These are phyloP conservation scores for Microctenopoma stevenorrisi DNA, from an alignment of 2,797 vertebrate species.

Conservation along the genomic window DNA sequence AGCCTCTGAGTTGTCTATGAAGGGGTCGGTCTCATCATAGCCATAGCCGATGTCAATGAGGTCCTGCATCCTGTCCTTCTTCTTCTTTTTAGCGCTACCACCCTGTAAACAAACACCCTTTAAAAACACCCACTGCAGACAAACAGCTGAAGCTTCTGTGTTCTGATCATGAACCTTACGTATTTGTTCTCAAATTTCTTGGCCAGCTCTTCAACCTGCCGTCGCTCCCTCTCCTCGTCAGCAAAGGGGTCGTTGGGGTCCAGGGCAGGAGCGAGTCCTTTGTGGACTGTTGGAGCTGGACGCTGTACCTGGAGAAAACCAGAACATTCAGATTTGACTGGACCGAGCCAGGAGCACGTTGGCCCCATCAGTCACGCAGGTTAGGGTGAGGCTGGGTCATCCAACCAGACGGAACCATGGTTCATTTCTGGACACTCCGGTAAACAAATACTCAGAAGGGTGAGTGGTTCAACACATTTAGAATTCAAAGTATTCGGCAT, in stretches of 20 bases:
- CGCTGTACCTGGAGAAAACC: conserved; percentile 79
- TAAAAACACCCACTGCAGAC: background rate
- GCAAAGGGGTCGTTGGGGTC: conserved; percentile 90
- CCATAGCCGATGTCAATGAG: conserved; percentile 98
- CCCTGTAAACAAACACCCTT: conserved; percentile 78
- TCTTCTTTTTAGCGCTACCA: conserved; percentile 88
- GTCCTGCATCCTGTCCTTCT: conserved; percentile 96
- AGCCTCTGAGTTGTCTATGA: conserved; percentile 98
- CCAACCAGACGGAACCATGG: too few species aligned
- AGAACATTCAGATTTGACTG: background rate
- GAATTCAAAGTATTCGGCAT: too few species aligned
- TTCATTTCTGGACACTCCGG: too few species aligned
- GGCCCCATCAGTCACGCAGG: too few species aligned
- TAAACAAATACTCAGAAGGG: too few species aligned
- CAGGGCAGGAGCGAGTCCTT: conserved; percentile 76
- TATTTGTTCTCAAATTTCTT: conserved; percentile 98
- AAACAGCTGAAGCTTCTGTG: background rate
- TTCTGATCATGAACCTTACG: conserved; percentile 77
- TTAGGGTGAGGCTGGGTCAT: too few species aligned
- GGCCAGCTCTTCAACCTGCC: conserved; percentile 92
- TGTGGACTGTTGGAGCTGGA: conserved; percentile 61
- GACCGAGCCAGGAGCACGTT: too few species aligned
- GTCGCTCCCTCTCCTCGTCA: conserved; percentile 89
- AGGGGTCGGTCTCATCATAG: conserved; percentile 97
- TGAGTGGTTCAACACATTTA: too few species aligned